A percentile compares a stretch with the other conserved stretches of the same genome.
phyloP scores from a whole-genome alignment of 2,888 invertebrate genomes.

The Xestia rhomboidea region DNA sequence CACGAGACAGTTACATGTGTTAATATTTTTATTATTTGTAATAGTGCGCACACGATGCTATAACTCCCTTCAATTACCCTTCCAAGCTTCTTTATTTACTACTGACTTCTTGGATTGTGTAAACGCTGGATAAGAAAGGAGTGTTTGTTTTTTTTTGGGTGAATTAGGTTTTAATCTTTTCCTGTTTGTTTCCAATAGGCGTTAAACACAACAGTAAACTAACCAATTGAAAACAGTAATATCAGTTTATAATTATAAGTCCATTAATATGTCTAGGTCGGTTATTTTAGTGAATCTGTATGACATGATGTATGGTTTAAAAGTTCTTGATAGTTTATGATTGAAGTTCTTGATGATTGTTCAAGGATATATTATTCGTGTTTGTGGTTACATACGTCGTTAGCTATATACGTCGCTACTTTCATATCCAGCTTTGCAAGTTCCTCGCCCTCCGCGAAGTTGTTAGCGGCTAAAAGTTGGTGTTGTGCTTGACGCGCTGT shows the following conservation, averaged over 20 bases:
- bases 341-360: no score
- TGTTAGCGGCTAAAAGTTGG: constrained; percentile 64
- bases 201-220: neutral
- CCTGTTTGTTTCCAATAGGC: neutral
- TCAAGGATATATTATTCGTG: neutral
- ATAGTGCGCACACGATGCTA: constrained; percentile 62
- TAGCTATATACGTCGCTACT: neutral
- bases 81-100: constrained; percentile 67
- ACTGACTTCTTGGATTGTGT: constrained; percentile 30
- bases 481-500: constrained; percentile 62
- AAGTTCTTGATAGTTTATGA: neutral
- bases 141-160: neutral
- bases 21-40: constrained; percentile 68
- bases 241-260: neutral
- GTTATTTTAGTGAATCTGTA: neutral
- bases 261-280: neutral
- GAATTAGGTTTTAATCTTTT: neutral
- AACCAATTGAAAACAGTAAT: neutral
- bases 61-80: constrained; percentile 66
- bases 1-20: constrained; percentile 59
- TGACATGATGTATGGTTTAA: no score
- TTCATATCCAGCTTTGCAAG: constrained; percentile 48
- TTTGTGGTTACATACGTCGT: no score
- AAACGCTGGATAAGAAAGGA: constrained; percentile 46
- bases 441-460: constrained; percentile 42